Evolutionary conservation across 2,797 vertebrate species (phyloP), one percentile per base, ranked within the genome.

Genomic region (Myotis planiceps): DNA sequence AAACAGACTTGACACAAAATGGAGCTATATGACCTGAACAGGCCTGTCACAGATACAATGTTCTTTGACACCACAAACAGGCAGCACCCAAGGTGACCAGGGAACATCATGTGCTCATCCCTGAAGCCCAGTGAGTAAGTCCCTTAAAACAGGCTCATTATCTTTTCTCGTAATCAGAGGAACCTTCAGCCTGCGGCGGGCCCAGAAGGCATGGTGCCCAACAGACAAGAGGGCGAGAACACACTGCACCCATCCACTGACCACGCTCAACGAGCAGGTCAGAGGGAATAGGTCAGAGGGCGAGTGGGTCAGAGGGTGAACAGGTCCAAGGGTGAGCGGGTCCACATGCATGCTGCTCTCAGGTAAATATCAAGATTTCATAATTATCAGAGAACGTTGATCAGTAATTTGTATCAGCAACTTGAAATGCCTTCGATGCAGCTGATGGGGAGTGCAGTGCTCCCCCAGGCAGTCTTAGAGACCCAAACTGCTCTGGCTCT

Each of bases 261-360:
- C 5, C 16, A 19, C 5, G 3, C 18, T 27, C 0, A 1, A 16
- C 15, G 3, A 25, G 25, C 4, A 9, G 2, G 25, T 2, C 7
- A 9, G 7, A 29, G 58, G 6, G 16, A 13, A 37, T 29, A 32
- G 4, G 3, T 16, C 1, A 78, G 75, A 37, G 29, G 15, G 39
- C 2, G 3, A 72, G 23, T 14, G 14, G 12, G 14, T n/a, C 6
- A 21, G 66, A 72, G 39, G 18, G 68, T 27, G 55, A 9, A 58
- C 10, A 58, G 69, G 32, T 66, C 65, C 32, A 29, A 66, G 32
- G 3, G 9, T 34, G 69, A 72, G 25, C 2, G 3, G 14, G 69
- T 45, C 39, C 39, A 34, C n/a, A 25, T 1, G 32, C 29, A 0
- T 0, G 8, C 19, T 39, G 63, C 63, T 37, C 25, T 39, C 34